phyloP scores from a whole-genome alignment of 92 coral and sea anemone genomes.

The Palythoa grandis region DNA sequence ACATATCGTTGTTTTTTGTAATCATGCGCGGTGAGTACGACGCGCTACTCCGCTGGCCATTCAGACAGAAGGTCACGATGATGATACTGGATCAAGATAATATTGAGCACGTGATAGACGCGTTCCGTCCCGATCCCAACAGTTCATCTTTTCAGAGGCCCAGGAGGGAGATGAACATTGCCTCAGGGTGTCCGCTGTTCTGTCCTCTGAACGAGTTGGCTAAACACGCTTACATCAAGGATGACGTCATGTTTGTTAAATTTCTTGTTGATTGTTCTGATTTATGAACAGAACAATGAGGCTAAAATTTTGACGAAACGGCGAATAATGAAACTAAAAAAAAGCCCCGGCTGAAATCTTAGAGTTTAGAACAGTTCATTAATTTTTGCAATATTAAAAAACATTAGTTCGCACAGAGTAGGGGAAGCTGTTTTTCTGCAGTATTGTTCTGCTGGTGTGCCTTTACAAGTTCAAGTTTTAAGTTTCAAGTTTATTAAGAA shows the following conservation, averaged over 20 bases:
- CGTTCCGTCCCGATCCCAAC: conserved; percentile 9
- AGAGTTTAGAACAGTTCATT: too few relatives aligned
- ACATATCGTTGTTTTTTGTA: not conserved
- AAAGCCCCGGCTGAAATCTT: too few relatives aligned
- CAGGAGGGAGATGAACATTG: not conserved
- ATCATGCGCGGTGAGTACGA: conserved; percentile 74
- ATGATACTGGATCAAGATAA: conserved; percentile 22
- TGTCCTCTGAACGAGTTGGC: not conserved
- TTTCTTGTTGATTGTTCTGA: not conserved
- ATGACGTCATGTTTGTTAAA: not conserved
- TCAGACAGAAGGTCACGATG: conserved; percentile 68
- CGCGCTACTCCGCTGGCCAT: conserved; percentile 88
- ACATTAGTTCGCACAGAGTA: too few relatives aligned
- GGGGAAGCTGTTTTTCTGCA: too few relatives aligned
- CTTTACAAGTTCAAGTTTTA: too few relatives aligned
- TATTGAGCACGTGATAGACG: conserved; percentile 4
- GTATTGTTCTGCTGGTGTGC: too few relatives aligned
- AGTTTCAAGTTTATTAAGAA: too few relatives aligned
- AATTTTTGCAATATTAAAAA: too few relatives aligned
- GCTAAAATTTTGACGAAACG: too few relatives aligned
- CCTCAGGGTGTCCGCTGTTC: conserved; percentile 13
- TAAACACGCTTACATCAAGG: not conserved
- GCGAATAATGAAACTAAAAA: too few relatives aligned
- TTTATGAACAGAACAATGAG: too few relatives aligned
- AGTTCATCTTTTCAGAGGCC: conserved; percentile 4